Evolutionary conservation across 2,888 invertebrate species (phyloP), one percentile per base, ranked within the genome.

Genomic region (Cheiracanthium punctorium): DNA sequence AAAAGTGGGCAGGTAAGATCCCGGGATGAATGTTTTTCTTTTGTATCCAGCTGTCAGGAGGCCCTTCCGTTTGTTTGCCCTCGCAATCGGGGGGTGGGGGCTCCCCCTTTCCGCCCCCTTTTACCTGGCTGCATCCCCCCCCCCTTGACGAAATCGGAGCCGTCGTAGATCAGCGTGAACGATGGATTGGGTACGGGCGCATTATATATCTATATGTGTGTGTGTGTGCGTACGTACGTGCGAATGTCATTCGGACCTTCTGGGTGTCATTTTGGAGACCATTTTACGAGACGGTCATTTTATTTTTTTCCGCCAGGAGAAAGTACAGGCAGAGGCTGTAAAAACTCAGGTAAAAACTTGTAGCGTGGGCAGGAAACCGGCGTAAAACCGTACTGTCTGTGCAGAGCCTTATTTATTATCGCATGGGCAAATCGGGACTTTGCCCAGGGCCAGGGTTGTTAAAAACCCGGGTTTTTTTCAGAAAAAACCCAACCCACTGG

Each of bases 41-140:
- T 77, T 84, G 82, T 84, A 65, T 64, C 48, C 52, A 84, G 82
- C 82, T 84, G 82, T 84, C 82, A 84, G 77, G 41, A 73, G 77
- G 64, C 82, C 71, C 82, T 84, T 76, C 75, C 82, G 82, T 72
- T 77, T 77, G 77, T 84, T 84, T 77, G 82, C 77, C 52, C 43
- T 77, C 29, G 20, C 29, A 20, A 43, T 58, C 32, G 17, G 70
- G 76, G 71, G 76, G 33, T 52, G 8, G 4, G 17, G 24, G 17
- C 2, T 1, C 28, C 29, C 2, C 30, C n/a, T n/a, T 48, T 12
- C 30, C 12, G 67, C 12, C 67, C 67, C n/a, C n/a, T n/a, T n/a
- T n/a, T n/a, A n/a, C n/a, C 24, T 64, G 29, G 33, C 24, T 52
- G 8, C 2, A 12, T 20, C 28, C 2, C 7, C 28, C 29, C n/a